These are phyloP conservation scores for Hydrotaea diabolus DNA, from an alignment of 2,888 invertebrate species.

Conservation along the genomic window DNA sequence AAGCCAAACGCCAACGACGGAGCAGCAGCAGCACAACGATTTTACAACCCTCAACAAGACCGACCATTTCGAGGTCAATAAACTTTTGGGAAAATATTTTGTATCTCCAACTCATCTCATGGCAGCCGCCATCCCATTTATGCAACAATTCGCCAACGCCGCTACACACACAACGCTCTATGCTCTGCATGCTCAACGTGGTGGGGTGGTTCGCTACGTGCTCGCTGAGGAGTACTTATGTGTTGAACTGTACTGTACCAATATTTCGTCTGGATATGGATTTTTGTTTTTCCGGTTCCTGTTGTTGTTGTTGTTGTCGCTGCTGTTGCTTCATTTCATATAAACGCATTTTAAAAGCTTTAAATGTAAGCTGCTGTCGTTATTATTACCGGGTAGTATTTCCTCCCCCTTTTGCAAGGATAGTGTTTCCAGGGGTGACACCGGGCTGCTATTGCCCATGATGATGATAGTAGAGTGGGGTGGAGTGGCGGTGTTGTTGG, in stretches of 20 bases:
- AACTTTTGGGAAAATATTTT: conserved; percentile 60
- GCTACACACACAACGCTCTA: background rate
- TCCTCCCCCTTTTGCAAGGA: conserved; percentile 14
- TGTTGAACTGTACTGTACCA: conserved; percentile 57
- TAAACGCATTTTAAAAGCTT: conserved; percentile 65
- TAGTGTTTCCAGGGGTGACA: background rate
- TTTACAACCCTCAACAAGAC: conserved; percentile 59
- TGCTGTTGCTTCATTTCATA: conserved; percentile 46
- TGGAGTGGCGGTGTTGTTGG: background rate
- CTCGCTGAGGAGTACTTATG: background rate
- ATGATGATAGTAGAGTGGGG: background rate
- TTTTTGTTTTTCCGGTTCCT: conserved; percentile 18
- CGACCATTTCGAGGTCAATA: conserved; percentile 65
- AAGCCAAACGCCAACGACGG: conserved; percentile 40
- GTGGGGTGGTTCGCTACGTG: conserved; percentile 34
- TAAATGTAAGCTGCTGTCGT: conserved; percentile 42
- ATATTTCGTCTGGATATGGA: conserved; percentile 40
- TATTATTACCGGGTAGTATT: conserved; percentile 43
- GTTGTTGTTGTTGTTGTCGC: conserved; percentile 2
- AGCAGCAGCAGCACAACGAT: conserved; percentile 35
- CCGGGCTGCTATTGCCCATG: no score
- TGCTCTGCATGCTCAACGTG: background rate
- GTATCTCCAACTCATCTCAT: conserved; percentile 36
- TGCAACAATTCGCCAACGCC: conserved; percentile 13
- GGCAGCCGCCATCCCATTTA: background rate